These are phyloP conservation scores for Silurus aristotelis DNA, from an alignment of 2,797 vertebrate species.

Conservation along the genomic window DNA sequence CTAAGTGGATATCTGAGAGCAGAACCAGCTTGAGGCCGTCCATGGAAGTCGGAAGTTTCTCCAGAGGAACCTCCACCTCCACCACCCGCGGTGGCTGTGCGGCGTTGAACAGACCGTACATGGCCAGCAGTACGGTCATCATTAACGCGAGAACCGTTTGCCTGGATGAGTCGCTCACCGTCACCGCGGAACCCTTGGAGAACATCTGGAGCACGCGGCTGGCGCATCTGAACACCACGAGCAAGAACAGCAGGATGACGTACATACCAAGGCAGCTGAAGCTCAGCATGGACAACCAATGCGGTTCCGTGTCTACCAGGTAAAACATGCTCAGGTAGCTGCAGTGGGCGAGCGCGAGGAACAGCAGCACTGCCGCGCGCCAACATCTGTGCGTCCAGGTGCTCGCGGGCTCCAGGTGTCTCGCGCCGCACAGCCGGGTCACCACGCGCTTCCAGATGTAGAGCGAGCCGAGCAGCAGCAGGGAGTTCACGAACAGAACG, in stretches of 20 bases:
- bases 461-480: slow-evolving; percentile 78
- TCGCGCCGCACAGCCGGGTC: slow-evolving; percentile 60
- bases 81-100: slow-evolving; percentile 74
- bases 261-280: slow-evolving; percentile 80
- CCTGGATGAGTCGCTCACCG: slow-evolving; percentile 53
- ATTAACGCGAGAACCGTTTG: slow-evolving; percentile 64
- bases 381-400: slow-evolving; percentile 65
- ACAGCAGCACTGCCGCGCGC: slow-evolving; percentile 68
- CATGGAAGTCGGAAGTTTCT: slow-evolving; percentile 72
- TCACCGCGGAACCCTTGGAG: slow-evolving; percentile 59
- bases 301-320: slow-evolving; percentile 78
- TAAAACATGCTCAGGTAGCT: slow-evolving; percentile 77
- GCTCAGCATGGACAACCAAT: slow-evolving; percentile 75
- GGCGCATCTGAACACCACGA: slow-evolving; percentile 70
- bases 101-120: slow-evolving; percentile 74
- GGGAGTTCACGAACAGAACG: slow-evolving; percentile 67
- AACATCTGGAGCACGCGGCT: slow-evolving; percentile 72
- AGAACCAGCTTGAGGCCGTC: slow-evolving; percentile 73
- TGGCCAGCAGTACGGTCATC: slow-evolving; percentile 70
- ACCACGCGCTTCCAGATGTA: slow-evolving; percentile 76
- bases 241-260: slow-evolving; percentile 78
- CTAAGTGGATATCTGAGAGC: slow-evolving; percentile 81
- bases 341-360: slow-evolving; percentile 75
- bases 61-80: slow-evolving; percentile 72
- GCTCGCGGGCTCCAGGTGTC: slow-evolving; percentile 28